Base-by-base conservation (phyloP, 2,888 invertebrate species). In the Ochropacha duplaris region DNA sequence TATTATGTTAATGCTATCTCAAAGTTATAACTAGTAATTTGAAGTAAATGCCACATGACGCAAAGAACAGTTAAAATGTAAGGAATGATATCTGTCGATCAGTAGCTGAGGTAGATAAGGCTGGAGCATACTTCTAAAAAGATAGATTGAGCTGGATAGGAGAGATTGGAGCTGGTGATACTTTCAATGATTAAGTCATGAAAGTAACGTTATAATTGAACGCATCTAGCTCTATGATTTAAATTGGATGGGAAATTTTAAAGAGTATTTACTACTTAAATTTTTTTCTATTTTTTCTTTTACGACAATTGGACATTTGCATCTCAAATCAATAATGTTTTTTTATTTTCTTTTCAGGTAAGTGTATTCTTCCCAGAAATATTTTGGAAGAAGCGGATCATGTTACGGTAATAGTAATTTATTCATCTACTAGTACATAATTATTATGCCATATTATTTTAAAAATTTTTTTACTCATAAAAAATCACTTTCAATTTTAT, bases 291-390 rank as follows among this genome's bases (percentile, higher is more conserved):
- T 24, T 24, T 24, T 24, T 24, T 24, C 24, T 5, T 24, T 24
- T 5, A 4, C 24, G 5, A 24, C 5, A 24, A 24, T 24, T 5
- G 3, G 5, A 5, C 24, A 5, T 4, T 24, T 24, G 5, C 5
- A 24, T 28, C 8, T 6, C 1, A 28, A 8, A 28, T 28, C 8
- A 28, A 22, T 22, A 22, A 55, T 14, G 14, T 4, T 26, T 4
- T 19, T 49, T 22, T 6, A 12, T 49, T 28, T 28, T 55, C 49
- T 31, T 55, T 55, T 31, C 55, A 55, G 55, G 55, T 55, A 55
- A 55, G 55, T 55, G 19, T 14, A 16, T 24, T 22, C 14, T 39
- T 1, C 4, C 36, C 14, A 11, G 14, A 39, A 16, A n/a, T 12
- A 12, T 31, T 44, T 6, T 9, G 0, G 9, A 19, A 8, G 19